phyloP scores from a whole-genome alignment of 37 sponge, comb jelly and placozoan genomes.

The Petrosia ficiformis region DNA sequence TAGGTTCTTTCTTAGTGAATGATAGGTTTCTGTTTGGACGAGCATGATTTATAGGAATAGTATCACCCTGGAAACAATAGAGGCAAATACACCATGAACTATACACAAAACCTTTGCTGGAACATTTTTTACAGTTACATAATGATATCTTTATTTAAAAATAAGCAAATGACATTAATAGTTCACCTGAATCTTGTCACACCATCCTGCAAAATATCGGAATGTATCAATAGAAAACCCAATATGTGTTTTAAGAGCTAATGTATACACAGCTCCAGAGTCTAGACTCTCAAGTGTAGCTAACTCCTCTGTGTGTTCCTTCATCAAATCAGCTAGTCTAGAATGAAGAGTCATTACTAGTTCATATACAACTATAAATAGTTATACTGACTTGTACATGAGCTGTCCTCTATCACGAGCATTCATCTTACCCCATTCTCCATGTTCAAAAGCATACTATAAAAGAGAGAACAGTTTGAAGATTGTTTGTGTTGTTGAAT shows the following conservation, averaged over 20 bases:
- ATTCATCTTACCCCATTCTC: slow-evolving; percentile 92
- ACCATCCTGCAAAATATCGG: slow-evolving; percentile 96
- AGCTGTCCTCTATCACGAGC: slow-evolving; percentile 86
- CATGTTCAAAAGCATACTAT: slow-evolving; percentile 79
- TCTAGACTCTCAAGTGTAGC: slow-evolving; percentile 87
- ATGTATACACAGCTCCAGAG: slow-evolving; percentile 94
- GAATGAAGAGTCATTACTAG: neutral
- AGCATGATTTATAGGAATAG: slow-evolving; percentile 93
- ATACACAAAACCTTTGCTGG: neutral
- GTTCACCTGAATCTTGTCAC: slow-evolving; percentile 92
- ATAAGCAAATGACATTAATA: neutral
- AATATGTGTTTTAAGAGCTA: slow-evolving; percentile 94
- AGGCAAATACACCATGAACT: neutral
- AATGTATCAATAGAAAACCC: slow-evolving; percentile 94
- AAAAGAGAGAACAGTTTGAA: neutral
- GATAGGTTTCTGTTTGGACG: slow-evolving; percentile 87
- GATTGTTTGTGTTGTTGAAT: neutral
- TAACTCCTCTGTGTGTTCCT: slow-evolving; percentile 89
- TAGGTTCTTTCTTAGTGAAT: slow-evolving; percentile 80
- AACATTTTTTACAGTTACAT: too few species aligned
- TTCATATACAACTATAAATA: neutral
- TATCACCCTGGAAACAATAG: slow-evolving; percentile 48
- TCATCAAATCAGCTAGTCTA: slow-evolving; percentile 94
- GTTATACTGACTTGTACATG: slow-evolving; percentile 76
- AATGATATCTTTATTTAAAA: neutral